Conservation (phyloP, 2,888 invertebrate genomes). For the Drosophila rellima region DNA sequence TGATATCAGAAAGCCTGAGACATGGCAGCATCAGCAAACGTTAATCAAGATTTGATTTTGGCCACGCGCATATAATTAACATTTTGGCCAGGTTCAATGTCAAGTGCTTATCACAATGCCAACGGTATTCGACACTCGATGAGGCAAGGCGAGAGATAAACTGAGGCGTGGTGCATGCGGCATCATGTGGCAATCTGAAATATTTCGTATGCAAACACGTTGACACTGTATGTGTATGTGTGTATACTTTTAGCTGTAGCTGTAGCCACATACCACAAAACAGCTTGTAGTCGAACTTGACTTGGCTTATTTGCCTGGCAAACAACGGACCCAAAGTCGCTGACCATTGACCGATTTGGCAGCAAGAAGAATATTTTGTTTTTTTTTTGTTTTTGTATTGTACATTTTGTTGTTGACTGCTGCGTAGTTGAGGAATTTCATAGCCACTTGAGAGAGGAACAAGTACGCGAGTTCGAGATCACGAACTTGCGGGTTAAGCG, state of each 20-base stretch:
- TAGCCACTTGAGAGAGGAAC: constrained; percentile 59
- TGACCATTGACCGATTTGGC: constrained; percentile 78
- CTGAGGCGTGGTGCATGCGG: constrained; percentile 10
- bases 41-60: constrained; percentile 72
- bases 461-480: constrained; percentile 71
- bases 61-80: constrained; percentile 79
- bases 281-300: constrained; percentile 52
- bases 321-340: constrained; percentile 70
- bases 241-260: constrained; percentile 36
- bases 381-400: neutral
- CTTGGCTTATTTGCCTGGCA: constrained; percentile 70
- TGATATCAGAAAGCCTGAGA: constrained; percentile 59
- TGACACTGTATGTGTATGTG: constrained; percentile 27
- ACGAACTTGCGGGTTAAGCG: constrained; percentile 75
- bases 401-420: constrained; percentile 41
- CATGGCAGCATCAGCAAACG: constrained; percentile 34
- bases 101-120: constrained; percentile 69
- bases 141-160: neutral
- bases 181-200: constrained; percentile 58
- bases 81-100: constrained; percentile 79
- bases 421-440: constrained; percentile 76
- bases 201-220: constrained; percentile 77
- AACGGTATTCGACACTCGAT: constrained; percentile 50
- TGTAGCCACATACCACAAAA: constrained; percentile 20
- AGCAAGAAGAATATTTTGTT: constrained; percentile 14